Percentiles rank a stretch among this genome's conserved stretches.
Conservation (phyloP, 37 sponge, comb jelly and placozoan genomes). For the Haliclona indistincta region DNA sequence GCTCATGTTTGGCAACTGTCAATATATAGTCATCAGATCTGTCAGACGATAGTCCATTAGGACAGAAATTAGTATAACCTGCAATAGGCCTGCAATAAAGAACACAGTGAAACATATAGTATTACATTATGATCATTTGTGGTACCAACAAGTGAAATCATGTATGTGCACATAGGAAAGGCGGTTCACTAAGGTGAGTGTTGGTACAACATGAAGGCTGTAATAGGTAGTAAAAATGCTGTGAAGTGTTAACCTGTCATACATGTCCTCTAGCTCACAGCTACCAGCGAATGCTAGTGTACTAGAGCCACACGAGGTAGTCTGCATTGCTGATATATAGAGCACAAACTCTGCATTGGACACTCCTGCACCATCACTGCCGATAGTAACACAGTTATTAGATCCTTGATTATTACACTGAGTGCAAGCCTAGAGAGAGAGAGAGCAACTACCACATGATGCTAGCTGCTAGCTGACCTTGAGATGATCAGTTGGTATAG, state of each 20-base stretch:
- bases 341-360: conserved; percentile 65
- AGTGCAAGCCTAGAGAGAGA: conserved; percentile 35
- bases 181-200: not conserved
- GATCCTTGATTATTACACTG: conserved; percentile 27
- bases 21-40: conserved; percentile 21
- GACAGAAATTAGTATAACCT: conserved; percentile 84
- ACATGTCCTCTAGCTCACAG: conserved; percentile 63
- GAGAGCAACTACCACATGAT: too few species aligned
- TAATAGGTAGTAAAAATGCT: not conserved
- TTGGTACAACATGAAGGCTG: not conserved
- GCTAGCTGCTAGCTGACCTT: too few species aligned
- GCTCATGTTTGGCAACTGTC: conserved; percentile 73
- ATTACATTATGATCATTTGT: too few species aligned
- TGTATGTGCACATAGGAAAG: not conserved
- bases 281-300: conserved; percentile 68
- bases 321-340: conserved; percentile 64
- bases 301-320: conserved; percentile 19
- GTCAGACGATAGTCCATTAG: conserved; percentile 20
- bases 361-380: conserved; percentile 68
- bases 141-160: not conserved
- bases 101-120: conserved; percentile 16
- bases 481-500: not conserved
- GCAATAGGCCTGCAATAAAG: conserved; percentile 67
- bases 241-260: conserved; percentile 48
- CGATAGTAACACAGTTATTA: not conserved